Evolutionary conservation across 2,113 vertebrate genomes (phyloP).

Genomic region (Neolamprologus devosi): DNA sequence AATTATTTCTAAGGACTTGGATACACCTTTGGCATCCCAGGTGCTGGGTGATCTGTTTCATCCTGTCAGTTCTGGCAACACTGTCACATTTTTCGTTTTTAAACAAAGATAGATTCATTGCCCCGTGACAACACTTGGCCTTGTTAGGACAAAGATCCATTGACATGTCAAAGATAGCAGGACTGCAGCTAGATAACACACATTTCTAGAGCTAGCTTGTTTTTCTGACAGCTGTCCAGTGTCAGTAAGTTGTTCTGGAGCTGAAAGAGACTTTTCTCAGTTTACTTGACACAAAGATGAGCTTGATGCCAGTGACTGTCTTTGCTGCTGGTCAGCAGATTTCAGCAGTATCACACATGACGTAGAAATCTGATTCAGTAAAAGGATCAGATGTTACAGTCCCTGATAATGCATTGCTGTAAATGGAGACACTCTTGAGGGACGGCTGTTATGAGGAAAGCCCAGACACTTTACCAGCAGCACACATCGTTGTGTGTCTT

Average conservation of each 20-base stretch:
- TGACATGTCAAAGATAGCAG: neutral
- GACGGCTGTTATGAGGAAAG: neutral
- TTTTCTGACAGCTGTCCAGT: neutral
- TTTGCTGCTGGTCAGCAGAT: neutral
- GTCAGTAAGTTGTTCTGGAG: neutral
- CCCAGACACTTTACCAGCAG: neutral
- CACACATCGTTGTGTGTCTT: accelerated
- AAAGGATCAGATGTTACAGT: accelerated
- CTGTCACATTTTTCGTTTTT: neutral
- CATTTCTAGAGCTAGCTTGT: too few species aligned
- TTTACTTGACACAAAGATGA: neutral
- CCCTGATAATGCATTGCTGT: neutral
- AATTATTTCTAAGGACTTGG: neutral
- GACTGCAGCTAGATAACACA: neutral
- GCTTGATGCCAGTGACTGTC: neutral
- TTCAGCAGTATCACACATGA: neutral
- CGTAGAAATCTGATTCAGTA: neutral
- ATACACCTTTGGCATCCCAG: neutral
- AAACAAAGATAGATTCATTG: neutral
- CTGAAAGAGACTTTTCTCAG: neutral
- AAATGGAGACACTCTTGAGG: neutral
- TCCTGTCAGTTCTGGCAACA: neutral
- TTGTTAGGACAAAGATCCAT: neutral
- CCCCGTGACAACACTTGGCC: neutral
- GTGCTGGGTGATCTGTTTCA: neutral